Evolutionary conservation across 2,797 vertebrate species (phyloP).

Genomic region (Erpetoichthys calabaricus): DNA sequence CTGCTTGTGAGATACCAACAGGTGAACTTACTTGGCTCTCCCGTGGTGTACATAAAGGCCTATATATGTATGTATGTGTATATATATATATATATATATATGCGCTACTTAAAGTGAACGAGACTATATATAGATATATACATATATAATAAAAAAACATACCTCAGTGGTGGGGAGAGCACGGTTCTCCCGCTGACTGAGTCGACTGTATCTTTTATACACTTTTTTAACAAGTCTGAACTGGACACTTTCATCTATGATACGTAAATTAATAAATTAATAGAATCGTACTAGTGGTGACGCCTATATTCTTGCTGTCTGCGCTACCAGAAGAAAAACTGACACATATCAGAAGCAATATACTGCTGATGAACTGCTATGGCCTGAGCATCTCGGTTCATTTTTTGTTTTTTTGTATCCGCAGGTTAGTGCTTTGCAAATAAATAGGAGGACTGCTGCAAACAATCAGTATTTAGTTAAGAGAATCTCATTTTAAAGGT

Average conservation of each 20-base stretch:
- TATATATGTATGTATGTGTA: too few relatives aligned
- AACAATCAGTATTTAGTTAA: conserved; percentile 14
- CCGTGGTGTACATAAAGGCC: too few relatives aligned
- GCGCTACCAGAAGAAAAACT: conserved; percentile 16
- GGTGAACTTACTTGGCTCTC: too few relatives aligned
- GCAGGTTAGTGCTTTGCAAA: too few relatives aligned
- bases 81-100: background rate
- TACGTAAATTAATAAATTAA: conserved; percentile 2
- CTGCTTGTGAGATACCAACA: too few relatives aligned
- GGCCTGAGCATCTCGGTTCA: too few relatives aligned
- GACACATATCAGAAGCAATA: conserved; percentile 21
- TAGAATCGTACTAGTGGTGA: background rate
- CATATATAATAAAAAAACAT: conserved; percentile 17
- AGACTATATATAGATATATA: conserved; percentile 13
- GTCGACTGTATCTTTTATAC: conserved; percentile 3
- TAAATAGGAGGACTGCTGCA: background rate
- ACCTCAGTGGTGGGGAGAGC: background rate
- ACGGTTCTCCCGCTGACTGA: background rate
- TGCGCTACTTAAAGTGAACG: conserved; percentile 6
- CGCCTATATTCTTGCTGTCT: conserved; percentile 13
- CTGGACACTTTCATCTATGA: background rate
- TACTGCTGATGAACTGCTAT: background rate
- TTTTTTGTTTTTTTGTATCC: too few relatives aligned
- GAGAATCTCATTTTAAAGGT: conserved; percentile 29
- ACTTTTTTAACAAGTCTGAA: conserved; percentile 10